A percentile compares a stretch with the other conserved stretches of the same genome.
Conservation (phyloP, 30 jellyfish, hydroid and myxozoan genomes). For the Chrysaora quinquecirrha region DNA sequence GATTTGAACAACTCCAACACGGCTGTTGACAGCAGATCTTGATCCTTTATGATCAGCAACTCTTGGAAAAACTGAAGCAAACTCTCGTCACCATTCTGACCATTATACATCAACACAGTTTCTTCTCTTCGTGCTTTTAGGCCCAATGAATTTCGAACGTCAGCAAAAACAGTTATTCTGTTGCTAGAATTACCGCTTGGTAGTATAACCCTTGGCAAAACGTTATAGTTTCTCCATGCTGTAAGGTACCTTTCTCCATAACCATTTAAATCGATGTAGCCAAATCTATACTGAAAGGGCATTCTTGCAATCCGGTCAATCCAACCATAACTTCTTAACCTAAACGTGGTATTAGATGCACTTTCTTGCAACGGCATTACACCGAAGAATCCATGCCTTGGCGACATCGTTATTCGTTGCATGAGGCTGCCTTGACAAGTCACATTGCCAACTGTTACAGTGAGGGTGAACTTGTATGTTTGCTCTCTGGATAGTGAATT, state of each 20-base stretch:
- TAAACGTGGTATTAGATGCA: slow-evolving; percentile 53
- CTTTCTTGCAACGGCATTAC: slow-evolving; percentile 30
- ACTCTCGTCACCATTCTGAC: background rate
- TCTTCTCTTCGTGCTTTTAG: slow-evolving; percentile 22
- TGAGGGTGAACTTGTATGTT: slow-evolving; percentile 24
- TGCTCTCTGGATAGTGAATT: slow-evolving; percentile 23
- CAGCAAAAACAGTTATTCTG: slow-evolving; percentile 35
- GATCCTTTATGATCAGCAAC: background rate
- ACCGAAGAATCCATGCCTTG: slow-evolving; percentile 26
- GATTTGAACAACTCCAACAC: slow-evolving; percentile 21
- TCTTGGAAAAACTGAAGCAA: background rate
- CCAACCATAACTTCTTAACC: slow-evolving; percentile 45
- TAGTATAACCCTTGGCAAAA: slow-evolving; percentile 14
- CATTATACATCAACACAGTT: background rate
- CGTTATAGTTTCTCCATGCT: slow-evolving; percentile 38
- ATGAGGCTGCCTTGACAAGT: background rate
- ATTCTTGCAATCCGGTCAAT: slow-evolving; percentile 1
- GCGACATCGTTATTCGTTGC: slow-evolving; percentile 13
- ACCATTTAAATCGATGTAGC: slow-evolving; percentile 17
- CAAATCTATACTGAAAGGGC: slow-evolving; percentile 47
- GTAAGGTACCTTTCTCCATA: slow-evolving; percentile 12
- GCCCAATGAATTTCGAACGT: slow-evolving; percentile 27
- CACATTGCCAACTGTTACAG: background rate
- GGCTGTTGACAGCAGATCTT: slow-evolving; percentile 25
- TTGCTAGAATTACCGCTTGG: slow-evolving; percentile 18